A percentile compares a stretch with the other conserved stretches of the same genome.
phyloP scores from a whole-genome alignment of 2,888 invertebrate species.

The Xestia ashworthii region DNA sequence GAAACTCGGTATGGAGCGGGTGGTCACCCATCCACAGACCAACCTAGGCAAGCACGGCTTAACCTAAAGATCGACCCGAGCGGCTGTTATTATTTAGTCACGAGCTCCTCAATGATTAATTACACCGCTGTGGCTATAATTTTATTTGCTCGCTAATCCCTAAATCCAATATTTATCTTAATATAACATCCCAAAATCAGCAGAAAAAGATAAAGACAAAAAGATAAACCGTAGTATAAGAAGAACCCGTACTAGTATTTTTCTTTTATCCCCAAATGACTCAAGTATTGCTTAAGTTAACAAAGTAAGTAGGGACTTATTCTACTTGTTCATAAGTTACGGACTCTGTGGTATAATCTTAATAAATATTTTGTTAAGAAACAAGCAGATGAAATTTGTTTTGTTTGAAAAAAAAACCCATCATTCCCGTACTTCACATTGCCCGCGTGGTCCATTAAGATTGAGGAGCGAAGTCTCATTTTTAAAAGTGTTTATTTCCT shows the following conservation, averaged over 20 bases:
- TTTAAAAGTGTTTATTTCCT: background rate
- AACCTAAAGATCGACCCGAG: no score
- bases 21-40: no score
- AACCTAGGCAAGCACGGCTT: no score
- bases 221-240: conserved; percentile 29
- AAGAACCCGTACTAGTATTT: conserved; percentile 15
- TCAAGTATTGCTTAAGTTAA: conserved; percentile 31
- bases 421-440: background rate
- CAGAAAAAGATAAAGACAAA: conserved; percentile 37
- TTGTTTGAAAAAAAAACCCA: background rate
- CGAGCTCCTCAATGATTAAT: no score
- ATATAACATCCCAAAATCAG: conserved; percentile 28
- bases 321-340: conserved; percentile 31
- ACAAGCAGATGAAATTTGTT: background rate
- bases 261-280: conserved; percentile 47
- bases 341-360: background rate
- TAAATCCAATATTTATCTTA: conserved; percentile 21
- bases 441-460: background rate
- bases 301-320: conserved; percentile 22
- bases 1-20: no score
- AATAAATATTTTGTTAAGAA: conserved; percentile 16
- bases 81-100: no score
- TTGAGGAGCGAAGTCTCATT: background rate
- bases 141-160: background rate
- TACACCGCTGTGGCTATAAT: background rate